phyloP scores from a whole-genome alignment of 2,113 vertebrate genomes.

The Tyrannus savana region DNA sequence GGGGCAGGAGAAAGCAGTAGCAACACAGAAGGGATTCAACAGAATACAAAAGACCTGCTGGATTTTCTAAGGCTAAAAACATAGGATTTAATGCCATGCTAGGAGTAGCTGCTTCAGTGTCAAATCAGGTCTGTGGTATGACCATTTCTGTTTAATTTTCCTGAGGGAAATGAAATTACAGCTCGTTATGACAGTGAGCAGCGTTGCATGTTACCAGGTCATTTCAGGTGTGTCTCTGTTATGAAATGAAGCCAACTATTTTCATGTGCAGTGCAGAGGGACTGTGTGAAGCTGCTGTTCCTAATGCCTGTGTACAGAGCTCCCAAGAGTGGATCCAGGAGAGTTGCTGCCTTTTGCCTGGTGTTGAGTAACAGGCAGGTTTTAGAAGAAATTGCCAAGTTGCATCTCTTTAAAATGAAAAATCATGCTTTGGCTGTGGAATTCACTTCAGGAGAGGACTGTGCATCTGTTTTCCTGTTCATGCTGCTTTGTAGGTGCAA shows the following conservation, averaged over 20 bases:
- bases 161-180: not conserved
- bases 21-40: not conserved
- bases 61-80: not conserved
- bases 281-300: not conserved
- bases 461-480: not conserved
- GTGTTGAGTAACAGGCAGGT: not conserved
- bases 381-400: not conserved
- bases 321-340: not conserved
- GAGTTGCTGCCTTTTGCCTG: not conserved
- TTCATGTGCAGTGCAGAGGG: not conserved
- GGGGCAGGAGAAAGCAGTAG: not conserved
- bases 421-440: not conserved
- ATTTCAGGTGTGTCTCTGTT: not conserved
- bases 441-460: not conserved
- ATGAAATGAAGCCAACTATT: not conserved
- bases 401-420: not conserved
- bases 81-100: not conserved
- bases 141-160: not conserved
- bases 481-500: not conserved
- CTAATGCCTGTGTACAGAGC: not conserved
- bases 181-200: not conserved
- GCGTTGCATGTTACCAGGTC: not conserved
- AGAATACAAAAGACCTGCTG: not conserved
- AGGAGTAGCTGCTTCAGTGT: not conserved
- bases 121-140: not conserved